Base-by-base conservation (phyloP, 2,888 invertebrate genomes). In the Acanthacorydalis orientalis region DNA sequence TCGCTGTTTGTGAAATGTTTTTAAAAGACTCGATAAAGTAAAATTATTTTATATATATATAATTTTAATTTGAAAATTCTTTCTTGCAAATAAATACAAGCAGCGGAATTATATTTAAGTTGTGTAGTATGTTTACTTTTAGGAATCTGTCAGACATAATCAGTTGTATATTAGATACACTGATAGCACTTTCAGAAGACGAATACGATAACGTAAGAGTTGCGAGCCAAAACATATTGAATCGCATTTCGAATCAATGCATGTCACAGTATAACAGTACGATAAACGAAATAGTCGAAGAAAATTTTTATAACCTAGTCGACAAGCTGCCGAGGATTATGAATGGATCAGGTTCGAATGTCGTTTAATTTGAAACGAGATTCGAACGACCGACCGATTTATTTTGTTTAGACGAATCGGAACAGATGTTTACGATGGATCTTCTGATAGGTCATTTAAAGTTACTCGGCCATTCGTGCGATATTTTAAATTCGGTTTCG, bases 121-220 rank as follows among this genome's bases (percentile, higher is more conserved):
- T n/a, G n/a, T n/a, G n/a, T n/a, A n/a, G n/a, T n/a, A n/a, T 10
- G 48, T 48, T 49, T 52, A 42, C 48, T 60, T 64, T 51, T 49
- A 78, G 80, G 49, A 77, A 80, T 51, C 73, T 84, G 67, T 69
- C 70, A 15, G 64, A 68, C 0, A 78, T 77, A 44, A 65, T 78
- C 43, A 64, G 74, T n/a, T 63, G 72, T 51, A 65, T 80, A 7
- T 62, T 85, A 3, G 83, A 85, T 61, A 73, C 79, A 33, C 62
- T 84, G 7, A 74, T 87, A 51, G 69, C 77, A 0, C 63, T 86
- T 31, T 74, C 79, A 0, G 78, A 80, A 59, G 85, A 87, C 63
- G 74, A 74, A 8, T 65, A 70, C 51, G 55, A 60, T 0, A 65
- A 72, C 51, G 74, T 85, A 11, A 57, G 70, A 11, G 51, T 56